phyloP scores from a whole-genome alignment of 1,140 invertebrate species.

The Achatina immaculata region DNA sequence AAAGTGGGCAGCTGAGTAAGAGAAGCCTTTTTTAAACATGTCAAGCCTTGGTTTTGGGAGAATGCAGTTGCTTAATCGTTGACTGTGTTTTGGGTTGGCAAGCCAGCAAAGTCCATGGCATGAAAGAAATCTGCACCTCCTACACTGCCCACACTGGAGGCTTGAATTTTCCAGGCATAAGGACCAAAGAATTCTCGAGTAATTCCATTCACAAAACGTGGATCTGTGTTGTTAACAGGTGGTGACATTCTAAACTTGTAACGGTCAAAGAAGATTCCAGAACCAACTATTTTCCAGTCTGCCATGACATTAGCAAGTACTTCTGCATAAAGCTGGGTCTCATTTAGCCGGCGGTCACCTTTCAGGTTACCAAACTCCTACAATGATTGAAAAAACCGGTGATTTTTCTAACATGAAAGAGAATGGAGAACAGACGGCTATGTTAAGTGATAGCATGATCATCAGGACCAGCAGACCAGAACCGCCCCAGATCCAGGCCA shows the following conservation, averaged over 20 bases:
- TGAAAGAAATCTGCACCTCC: constrained; percentile 78
- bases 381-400: too few relatives aligned
- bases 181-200: constrained; percentile 83
- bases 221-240: constrained; percentile 80
- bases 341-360: constrained; percentile 65
- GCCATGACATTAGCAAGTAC: constrained; percentile 91
- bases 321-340: constrained; percentile 70
- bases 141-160: constrained; percentile 77
- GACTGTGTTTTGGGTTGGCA: too few relatives aligned
- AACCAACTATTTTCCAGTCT: constrained; percentile 87
- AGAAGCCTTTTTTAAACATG: too few relatives aligned
- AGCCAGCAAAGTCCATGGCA: constrained; percentile 68
- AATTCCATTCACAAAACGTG: constrained; percentile 69
- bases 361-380: constrained; percentile 85
- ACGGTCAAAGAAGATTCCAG: constrained; percentile 93
- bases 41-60: too few relatives aligned
- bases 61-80: too few relatives aligned
- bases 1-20: too few relatives aligned
- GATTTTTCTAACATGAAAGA: too few relatives aligned
- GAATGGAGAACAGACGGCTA: too few relatives aligned
- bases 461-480: too few relatives aligned
- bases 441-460: too few relatives aligned
- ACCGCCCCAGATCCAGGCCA: too few relatives aligned
- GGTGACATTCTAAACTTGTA: constrained; percentile 85
- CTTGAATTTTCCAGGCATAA: constrained; percentile 84